These are phyloP conservation scores for Hirtodrosophila cameraria DNA, from an alignment of 2,888 invertebrate genomes.

Conservation along the genomic window DNA sequence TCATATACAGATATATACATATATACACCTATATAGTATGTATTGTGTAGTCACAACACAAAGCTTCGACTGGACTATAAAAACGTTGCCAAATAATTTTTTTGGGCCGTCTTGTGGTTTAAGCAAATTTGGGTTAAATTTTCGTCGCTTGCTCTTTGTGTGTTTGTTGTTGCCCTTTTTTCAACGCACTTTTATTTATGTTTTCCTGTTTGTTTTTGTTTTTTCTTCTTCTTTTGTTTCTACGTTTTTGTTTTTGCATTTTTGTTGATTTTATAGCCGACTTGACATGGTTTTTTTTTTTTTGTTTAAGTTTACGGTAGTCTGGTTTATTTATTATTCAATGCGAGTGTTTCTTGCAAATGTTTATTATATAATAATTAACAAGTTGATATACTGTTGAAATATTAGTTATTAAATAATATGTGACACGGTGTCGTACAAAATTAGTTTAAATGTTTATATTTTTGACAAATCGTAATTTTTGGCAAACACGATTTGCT, in stretches of 20 bases:
- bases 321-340: slow-evolving; percentile 65
- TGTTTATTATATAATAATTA: slow-evolving; percentile 67
- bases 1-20: slow-evolving; percentile 41
- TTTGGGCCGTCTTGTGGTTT: slow-evolving; percentile 55
- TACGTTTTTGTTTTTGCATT: slow-evolving; percentile 50
- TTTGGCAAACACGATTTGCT: too few species aligned
- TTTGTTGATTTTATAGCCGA: slow-evolving; percentile 53
- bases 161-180: slow-evolving; percentile 58
- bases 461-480: too few species aligned
- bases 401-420: slow-evolving; percentile 55
- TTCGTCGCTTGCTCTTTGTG: slow-evolving; percentile 31
- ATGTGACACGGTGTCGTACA: slow-evolving; percentile 15
- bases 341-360: slow-evolving; percentile 46
- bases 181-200: slow-evolving; percentile 72
- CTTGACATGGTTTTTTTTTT: slow-evolving; percentile 66
- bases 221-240: slow-evolving; percentile 32
- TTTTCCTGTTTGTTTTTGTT: slow-evolving; percentile 59
- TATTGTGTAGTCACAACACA: slow-evolving; percentile 59
- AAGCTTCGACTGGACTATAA: slow-evolving; percentile 61
- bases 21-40: background rate
- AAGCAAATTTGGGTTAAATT: slow-evolving; percentile 72
- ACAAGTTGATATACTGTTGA: slow-evolving; percentile 49
- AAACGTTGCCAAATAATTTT: slow-evolving; percentile 76
- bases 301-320: slow-evolving; percentile 1
- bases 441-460: too few species aligned